Percentiles rank a stretch among this genome's conserved stretches.
phyloP scores from a whole-genome alignment of 2,888 invertebrate species.

The Hypercompe scribonia region DNA sequence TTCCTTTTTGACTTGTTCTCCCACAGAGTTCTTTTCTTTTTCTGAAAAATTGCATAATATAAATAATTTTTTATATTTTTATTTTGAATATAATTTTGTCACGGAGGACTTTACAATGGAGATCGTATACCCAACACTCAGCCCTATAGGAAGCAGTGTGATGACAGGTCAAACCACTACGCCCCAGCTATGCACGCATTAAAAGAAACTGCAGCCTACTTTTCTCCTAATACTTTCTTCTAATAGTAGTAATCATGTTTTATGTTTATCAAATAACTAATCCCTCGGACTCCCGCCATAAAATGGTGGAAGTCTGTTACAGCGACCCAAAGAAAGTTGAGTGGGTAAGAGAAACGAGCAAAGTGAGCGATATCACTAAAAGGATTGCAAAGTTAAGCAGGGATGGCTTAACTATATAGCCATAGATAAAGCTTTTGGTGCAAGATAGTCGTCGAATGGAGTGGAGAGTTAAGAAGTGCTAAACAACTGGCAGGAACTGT shows the following conservation, averaged over 20 bases:
- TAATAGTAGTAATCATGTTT: background rate
- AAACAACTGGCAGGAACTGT: background rate
- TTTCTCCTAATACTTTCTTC: background rate
- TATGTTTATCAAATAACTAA: background rate
- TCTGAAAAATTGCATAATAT: slow-evolving; percentile 34
- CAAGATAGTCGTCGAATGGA: background rate
- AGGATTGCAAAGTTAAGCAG: no score
- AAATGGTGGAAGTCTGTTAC: background rate
- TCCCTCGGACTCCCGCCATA: background rate
- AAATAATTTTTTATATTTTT: no score
- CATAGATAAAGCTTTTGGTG: no score
- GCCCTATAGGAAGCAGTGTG: no score
- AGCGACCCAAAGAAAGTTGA: background rate
- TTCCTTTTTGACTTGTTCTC: slow-evolving; percentile 60
- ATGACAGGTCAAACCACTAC: no score
- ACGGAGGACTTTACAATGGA: no score
- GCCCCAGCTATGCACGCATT: no score
- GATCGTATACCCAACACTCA: no score
- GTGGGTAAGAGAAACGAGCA: background rate
- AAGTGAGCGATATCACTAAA: no score
- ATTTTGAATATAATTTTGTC: no score
- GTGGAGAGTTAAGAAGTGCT: background rate
- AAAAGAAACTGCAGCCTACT: background rate
- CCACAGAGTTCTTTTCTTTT: slow-evolving; percentile 22
- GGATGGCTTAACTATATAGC: no score